Evolutionary conservation across 1,140 invertebrate species (phyloP).

Genomic region (Babylonia areolata): DNA sequence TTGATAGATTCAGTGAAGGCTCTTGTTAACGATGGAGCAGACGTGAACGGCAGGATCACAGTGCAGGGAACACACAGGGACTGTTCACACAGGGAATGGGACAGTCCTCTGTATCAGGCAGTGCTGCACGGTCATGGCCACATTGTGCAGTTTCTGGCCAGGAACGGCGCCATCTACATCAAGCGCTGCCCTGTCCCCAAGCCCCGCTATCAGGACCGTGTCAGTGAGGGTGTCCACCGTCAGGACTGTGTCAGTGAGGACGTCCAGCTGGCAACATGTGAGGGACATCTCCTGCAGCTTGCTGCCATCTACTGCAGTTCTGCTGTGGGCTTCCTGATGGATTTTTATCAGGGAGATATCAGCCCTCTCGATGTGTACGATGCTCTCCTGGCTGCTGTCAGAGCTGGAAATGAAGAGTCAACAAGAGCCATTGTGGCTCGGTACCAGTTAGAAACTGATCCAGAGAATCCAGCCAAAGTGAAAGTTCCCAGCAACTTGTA

Average conservation of each 20-base stretch:
- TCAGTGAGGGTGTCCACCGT: neutral
- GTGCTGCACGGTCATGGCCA: slow-evolving; percentile 3
- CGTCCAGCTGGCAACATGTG: neutral
- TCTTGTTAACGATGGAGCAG: slow-evolving; percentile 16
- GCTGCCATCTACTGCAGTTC: neutral
- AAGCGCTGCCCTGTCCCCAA: neutral
- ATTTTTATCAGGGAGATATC: neutral
- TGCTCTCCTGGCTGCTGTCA: neutral
- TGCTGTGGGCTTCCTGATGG: neutral
- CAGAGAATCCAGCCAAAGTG: neutral
- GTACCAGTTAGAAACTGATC: neutral
- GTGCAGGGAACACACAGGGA: neutral
- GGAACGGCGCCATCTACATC: neutral
- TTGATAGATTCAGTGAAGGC: neutral
- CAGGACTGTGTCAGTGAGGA: neutral
- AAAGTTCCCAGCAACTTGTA: neutral
- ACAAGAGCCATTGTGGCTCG: neutral
- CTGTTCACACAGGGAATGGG: neutral
- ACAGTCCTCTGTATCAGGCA: slow-evolving; percentile 23
- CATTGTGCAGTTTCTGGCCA: slow-evolving; percentile 5
- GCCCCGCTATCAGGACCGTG: too few relatives aligned
- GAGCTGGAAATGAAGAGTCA: neutral
- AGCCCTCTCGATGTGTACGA: neutral
- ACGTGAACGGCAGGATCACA: neutral
- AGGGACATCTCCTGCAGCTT: neutral